phyloP scores from a whole-genome alignment of 2,113 vertebrate species.

The Thalassarche chlororhynchos region DNA sequence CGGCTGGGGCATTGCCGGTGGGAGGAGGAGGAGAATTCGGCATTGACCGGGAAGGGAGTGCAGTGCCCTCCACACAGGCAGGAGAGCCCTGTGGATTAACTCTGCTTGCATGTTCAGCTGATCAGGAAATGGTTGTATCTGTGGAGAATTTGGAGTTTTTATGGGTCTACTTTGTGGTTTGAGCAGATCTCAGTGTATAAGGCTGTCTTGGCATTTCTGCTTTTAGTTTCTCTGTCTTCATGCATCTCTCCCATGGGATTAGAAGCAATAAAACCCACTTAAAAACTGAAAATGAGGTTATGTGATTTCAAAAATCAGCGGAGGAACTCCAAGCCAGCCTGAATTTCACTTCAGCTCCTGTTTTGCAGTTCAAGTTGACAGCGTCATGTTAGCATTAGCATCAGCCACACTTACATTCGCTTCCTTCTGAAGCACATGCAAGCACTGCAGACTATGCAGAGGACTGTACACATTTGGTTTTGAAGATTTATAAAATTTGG shows the following conservation, averaged over 20 bases:
- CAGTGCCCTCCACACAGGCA: background rate
- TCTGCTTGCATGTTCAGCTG: background rate
- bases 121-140: background rate
- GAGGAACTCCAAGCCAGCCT: constrained; percentile 10
- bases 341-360: constrained; percentile 44
- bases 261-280: background rate
- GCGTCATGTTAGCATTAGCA: background rate
- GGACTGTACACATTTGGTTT: background rate
- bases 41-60: background rate
- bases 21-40: background rate
- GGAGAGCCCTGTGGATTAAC: background rate
- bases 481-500: background rate
- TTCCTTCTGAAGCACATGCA: background rate
- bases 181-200: background rate
- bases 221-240: background rate
- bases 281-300: background rate
- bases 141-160: background rate
- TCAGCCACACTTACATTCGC: background rate
- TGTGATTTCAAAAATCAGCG: background rate
- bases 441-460: background rate
- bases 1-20: background rate
- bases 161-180: background rate
- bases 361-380: constrained; percentile 1
- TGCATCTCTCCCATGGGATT: background rate
- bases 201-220: background rate